Evolutionary conservation across 2,888 invertebrate genomes (phyloP), one percentile per base, ranked within the genome.

Genomic region (Philaethria dido): DNA sequence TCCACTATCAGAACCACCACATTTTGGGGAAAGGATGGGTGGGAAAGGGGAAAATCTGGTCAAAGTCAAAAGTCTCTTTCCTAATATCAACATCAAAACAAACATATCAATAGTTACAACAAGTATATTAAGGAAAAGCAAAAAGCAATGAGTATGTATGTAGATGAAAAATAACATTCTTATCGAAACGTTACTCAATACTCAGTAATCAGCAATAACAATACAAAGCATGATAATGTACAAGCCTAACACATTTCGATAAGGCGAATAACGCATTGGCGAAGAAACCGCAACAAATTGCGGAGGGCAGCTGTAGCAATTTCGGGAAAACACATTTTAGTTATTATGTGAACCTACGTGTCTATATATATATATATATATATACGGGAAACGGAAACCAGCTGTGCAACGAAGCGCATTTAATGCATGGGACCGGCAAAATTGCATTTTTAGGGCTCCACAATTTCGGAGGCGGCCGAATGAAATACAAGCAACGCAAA

Each of bases 361-460:
- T 50, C 6, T 22, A n/a, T 25, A 22, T 18, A 22, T 48, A 52
- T 0, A 4, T 68, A 71, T 71, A 73, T 72, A 77, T 70, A 63
- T 72, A 73, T 72, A 79, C 89, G 83, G 89, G 87, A 91, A 92
- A 77, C 89, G 92, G 92, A 91, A 91, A 86, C 91, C 90, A 89
- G 86, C 80, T 90, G 92, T 80, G 87, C 88, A 86, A 68, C 85
- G 83, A 77, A 81, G 82, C 84, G 85, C 78, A 78, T 81, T 85
- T 86, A 87, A 89, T 87, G 85, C 78, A 85, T 81, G 85, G 79
- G 82, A 81, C 85, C 84, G 82, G 80, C 81, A 79, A 87, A 89
- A 89, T 91, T 91, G 89, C 91, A 90, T 87, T 92, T 91, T 86
- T 90, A 88, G 82, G 89, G 89, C 82, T 89, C 81, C 86, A 76